phyloP scores from a whole-genome alignment of 2,888 invertebrate genomes.

The Mylabris sibirica region DNA sequence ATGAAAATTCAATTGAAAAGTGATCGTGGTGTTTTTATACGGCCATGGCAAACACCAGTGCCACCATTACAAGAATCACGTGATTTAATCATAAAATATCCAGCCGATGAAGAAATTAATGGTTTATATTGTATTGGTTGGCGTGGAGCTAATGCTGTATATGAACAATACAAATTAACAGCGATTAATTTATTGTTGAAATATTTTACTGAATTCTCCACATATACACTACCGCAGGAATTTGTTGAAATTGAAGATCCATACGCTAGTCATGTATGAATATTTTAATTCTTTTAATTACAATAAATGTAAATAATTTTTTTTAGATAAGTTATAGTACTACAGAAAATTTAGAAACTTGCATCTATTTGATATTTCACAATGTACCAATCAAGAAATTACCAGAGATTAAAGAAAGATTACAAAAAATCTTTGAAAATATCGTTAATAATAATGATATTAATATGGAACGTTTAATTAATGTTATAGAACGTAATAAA shows the following conservation, averaged over 20 bases:
- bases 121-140: constrained; percentile 81
- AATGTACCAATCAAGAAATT: constrained; percentile 78
- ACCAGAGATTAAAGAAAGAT: constrained; percentile 66
- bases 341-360: constrained; percentile 75
- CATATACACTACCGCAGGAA: constrained; percentile 82
- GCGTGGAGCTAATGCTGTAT: constrained; percentile 76
- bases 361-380: constrained; percentile 75
- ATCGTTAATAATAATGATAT: constrained; percentile 65
- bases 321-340: constrained; percentile 53
- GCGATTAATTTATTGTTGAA: constrained; percentile 76
- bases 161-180: constrained; percentile 67
- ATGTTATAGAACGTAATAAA: constrained; percentile 75
- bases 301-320: too few relatives aligned
- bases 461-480: constrained; percentile 78
- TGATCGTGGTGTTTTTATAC: constrained; percentile 66
- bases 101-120: constrained; percentile 84
- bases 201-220: constrained; percentile 86
- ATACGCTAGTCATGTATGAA: constrained; percentile 74
- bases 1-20: constrained; percentile 76
- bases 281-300: too few relatives aligned
- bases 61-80: constrained; percentile 68
- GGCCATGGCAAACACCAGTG: constrained; percentile 80
- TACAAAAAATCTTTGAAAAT: constrained; percentile 63
- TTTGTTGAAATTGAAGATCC: constrained; percentile 86
- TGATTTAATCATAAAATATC: constrained; percentile 71